phyloP scores from a whole-genome alignment of 2,797 vertebrate species.

The Uromys caudimaculatus region DNA sequence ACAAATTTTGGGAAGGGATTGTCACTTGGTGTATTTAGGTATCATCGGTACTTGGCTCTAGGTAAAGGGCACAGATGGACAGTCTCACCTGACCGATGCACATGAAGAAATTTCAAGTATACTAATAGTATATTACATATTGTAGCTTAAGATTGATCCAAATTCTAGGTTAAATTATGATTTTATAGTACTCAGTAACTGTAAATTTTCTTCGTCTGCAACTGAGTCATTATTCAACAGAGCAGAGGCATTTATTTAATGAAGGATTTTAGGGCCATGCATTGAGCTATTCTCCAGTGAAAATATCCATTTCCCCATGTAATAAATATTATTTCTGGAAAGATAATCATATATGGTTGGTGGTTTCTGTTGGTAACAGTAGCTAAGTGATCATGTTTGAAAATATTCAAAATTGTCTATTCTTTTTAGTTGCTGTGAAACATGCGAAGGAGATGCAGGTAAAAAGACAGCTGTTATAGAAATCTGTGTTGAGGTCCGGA shows the following conservation, averaged over 20 bases:
- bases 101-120: conserved; percentile 29
- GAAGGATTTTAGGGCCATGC: neutral
- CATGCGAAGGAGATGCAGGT: neutral
- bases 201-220: neutral
- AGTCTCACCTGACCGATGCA: neutral
- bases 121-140: neutral
- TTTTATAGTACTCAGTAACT: conserved; percentile 45
- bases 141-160: conserved; percentile 52
- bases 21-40: conserved; percentile 52
- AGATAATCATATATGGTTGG: neutral
- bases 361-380: conserved; percentile 37
- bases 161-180: conserved; percentile 47
- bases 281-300: neutral
- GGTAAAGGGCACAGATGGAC: neutral
- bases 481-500: neutral
- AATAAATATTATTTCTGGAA: conserved; percentile 43
- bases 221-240: conserved; percentile 41
- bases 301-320: neutral
- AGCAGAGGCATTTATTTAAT: neutral
- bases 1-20: conserved; percentile 69
- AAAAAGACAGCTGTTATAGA: conserved; percentile 13
- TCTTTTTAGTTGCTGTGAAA: conserved; percentile 1
- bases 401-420: conserved; percentile 25
- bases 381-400: conserved; percentile 49
- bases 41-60: conserved; percentile 25